Conservation (phyloP, 1,140 invertebrate genomes). For the Battus philenor region DNA sequence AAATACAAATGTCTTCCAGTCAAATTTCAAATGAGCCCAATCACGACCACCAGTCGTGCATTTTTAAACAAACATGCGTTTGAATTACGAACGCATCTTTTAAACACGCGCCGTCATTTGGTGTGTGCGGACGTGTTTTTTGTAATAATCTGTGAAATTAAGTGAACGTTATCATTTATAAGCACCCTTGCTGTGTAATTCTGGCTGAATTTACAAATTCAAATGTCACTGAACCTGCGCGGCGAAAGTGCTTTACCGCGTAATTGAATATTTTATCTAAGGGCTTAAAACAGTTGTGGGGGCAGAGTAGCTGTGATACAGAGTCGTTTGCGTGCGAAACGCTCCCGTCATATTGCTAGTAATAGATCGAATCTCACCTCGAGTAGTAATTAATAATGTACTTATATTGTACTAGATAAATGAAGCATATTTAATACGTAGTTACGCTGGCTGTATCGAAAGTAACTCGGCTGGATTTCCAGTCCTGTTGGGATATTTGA, state of each 20-base stretch:
- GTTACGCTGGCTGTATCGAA: slow-evolving; percentile 14
- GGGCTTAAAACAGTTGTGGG: slow-evolving; percentile 4
- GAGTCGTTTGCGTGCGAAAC: no score
- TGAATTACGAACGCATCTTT: slow-evolving; percentile 41
- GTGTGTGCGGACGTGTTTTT: slow-evolving; percentile 39
- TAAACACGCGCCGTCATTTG: slow-evolving; percentile 31
- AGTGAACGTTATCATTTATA: slow-evolving; percentile 24
- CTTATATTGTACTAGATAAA: slow-evolving; percentile 11
- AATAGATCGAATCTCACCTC: background rate
- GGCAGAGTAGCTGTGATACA: slow-evolving; percentile 6
- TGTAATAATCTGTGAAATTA: slow-evolving; percentile 40
- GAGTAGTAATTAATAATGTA: background rate
- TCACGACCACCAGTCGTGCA: slow-evolving; percentile 37
- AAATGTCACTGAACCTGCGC: slow-evolving; percentile 34
- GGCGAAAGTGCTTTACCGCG: slow-evolving; percentile 34
- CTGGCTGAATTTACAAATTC: slow-evolving; percentile 29
- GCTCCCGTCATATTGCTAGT: no score
- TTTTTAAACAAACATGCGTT: slow-evolving; percentile 30
- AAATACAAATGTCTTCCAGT: slow-evolving; percentile 32
- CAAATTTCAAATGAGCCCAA: no score
- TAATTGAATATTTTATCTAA: slow-evolving; percentile 52
- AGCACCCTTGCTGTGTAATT: slow-evolving; percentile 20
- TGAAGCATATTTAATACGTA: slow-evolving; percentile 8
- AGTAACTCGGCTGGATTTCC: slow-evolving; percentile 6
- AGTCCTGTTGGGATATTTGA: slow-evolving; percentile 14